Evolutionary conservation across 2,113 vertebrate genomes (phyloP).

Genomic region (Prunella fulvescens): DNA sequence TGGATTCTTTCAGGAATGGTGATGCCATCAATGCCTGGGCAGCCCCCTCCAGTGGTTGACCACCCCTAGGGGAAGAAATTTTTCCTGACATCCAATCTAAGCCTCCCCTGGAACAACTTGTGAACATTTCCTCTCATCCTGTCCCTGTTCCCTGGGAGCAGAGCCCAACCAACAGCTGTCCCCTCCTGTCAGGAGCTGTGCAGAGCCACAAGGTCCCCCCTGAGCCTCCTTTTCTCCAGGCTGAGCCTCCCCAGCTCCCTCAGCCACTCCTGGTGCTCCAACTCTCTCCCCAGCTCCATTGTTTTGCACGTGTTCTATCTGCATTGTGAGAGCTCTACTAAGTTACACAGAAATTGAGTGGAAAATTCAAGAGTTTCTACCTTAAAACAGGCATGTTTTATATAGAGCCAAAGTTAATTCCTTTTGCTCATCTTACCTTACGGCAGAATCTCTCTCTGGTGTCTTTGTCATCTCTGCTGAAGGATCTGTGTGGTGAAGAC

Average conservation of each 20-base stretch:
- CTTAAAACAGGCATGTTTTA: background rate
- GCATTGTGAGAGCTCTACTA: background rate
- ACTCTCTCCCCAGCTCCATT: background rate
- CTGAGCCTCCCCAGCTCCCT: background rate
- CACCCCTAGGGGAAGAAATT: background rate
- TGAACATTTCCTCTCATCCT: fast-evolving
- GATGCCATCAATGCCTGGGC: background rate
- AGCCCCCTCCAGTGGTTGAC: background rate
- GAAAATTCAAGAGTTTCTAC: background rate
- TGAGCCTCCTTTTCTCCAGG: background rate
- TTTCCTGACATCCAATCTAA: background rate
- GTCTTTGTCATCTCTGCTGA: constrained; percentile 74
- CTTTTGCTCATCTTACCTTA: constrained; percentile 77
- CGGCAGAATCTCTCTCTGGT: constrained; percentile 78
- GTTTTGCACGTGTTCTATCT: background rate
- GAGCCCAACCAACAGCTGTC: fast-evolving
- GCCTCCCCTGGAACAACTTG: background rate
- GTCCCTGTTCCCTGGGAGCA: background rate
- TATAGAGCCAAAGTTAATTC: background rate
- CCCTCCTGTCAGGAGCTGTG: background rate
- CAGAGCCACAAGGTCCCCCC: background rate
- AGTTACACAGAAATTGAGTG: background rate
- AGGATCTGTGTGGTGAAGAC: constrained; percentile 82
- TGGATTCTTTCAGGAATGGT: background rate
- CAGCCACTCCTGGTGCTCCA: background rate